A percentile compares a stretch with the other conserved stretches of the same genome.
phyloP scores from a whole-genome alignment of 2,888 invertebrate genomes.

The Didymodactylos carnosus region DNA sequence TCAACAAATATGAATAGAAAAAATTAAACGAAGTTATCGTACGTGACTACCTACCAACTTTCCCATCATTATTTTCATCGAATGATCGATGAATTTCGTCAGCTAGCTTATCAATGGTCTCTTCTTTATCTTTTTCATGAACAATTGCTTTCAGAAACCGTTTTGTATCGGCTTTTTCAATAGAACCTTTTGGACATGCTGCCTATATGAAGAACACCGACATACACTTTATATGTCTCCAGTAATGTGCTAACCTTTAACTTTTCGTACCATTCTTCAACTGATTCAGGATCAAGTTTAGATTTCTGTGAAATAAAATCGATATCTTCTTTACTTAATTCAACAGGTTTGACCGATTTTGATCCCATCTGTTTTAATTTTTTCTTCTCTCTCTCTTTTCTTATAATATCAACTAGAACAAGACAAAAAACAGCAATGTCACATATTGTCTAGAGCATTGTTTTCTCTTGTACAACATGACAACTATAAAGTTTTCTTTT shows the following conservation, averaged over 20 bases:
- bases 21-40: neutral
- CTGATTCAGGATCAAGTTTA: neutral
- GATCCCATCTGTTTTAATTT: too few species aligned
- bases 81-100: neutral
- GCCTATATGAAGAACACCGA: too few species aligned
- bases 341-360: neutral
- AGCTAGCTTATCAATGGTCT: neutral
- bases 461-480: too few species aligned
- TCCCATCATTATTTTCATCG: neutral
- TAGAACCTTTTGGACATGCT: neutral
- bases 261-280: neutral
- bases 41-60: neutral
- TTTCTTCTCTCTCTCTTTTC: too few species aligned
- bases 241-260: neutral
- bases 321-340: neutral
- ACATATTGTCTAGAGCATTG: too few species aligned
- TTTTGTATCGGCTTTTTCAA: neutral
- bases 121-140: neutral
- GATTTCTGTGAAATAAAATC: neutral
- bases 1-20: neutral
- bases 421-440: too few species aligned
- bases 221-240: too few species aligned
- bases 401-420: too few species aligned
- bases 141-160: neutral
- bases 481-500: too few species aligned